These are phyloP conservation scores for Liopterus haemorrhoidalis DNA, from an alignment of 2,888 invertebrate genomes.

Conservation along the genomic window DNA sequence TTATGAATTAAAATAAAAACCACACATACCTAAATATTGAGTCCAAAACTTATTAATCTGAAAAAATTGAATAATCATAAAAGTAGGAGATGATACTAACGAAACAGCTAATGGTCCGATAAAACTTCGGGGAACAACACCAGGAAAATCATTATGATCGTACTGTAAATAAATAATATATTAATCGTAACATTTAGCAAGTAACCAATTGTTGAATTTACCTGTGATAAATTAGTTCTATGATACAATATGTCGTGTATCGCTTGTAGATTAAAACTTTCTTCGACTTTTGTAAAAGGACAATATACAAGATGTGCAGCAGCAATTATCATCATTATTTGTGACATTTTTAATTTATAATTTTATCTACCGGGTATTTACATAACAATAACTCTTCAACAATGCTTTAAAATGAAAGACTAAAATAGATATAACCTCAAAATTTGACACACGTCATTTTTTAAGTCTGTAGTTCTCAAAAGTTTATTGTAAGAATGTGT, in stretches of 20 bases:
- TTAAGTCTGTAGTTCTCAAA: too few species aligned
- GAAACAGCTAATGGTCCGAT: conserved; percentile 84
- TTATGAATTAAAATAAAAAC: conserved; percentile 2
- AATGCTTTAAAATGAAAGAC: conserved; percentile 29
- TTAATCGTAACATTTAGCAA: conserved; percentile 5
- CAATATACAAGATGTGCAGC: conserved; percentile 77
- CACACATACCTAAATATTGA: conserved; percentile 76
- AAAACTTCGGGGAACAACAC: conserved; percentile 96
- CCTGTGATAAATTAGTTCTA: conserved; percentile 75
- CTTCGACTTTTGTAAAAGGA: conserved; percentile 98
- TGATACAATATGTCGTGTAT: conserved; percentile 94
- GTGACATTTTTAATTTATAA: conserved; percentile 54
- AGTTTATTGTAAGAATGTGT: not conserved
- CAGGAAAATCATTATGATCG: conserved; percentile 95
- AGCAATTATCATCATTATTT: conserved; percentile 67
- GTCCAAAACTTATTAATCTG: conserved; percentile 77
- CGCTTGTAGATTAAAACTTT: conserved; percentile 98
- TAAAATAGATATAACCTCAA: conserved; percentile 38
- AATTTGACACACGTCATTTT: conserved; percentile 8
- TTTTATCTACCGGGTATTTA: conserved; percentile 17
- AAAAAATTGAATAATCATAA: conserved; percentile 59
- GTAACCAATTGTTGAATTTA: conserved; percentile 43
- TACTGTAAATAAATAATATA: conserved; percentile 65
- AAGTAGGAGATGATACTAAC: conserved; percentile 68
- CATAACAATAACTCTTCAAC: conserved; percentile 21